A percentile compares a stretch with the other conserved stretches of the same genome.
Conservation (phyloP, 2,113 vertebrate genomes). For the Psilopogon haemacephalus region DNA sequence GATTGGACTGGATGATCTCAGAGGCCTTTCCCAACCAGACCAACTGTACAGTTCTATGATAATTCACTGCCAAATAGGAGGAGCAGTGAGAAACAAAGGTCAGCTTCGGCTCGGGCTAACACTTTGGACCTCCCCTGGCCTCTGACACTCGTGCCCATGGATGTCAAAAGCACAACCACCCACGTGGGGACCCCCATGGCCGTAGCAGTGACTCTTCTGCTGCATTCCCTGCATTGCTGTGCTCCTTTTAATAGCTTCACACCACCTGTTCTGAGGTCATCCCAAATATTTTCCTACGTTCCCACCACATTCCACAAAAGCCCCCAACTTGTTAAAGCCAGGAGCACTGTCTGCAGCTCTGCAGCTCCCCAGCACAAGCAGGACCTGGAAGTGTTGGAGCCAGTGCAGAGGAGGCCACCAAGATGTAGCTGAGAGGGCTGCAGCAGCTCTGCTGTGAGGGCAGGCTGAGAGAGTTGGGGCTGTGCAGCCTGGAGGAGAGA, state of each 20-base stretch:
- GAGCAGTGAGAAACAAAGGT: neutral
- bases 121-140: neutral
- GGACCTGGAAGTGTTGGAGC: too few relatives aligned
- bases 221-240: constrained; percentile 40
- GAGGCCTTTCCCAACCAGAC: too few relatives aligned
- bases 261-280: constrained; percentile 29
- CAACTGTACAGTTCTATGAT: too few relatives aligned
- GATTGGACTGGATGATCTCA: too few relatives aligned
- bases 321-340: neutral
- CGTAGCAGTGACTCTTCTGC: constrained; percentile 21
- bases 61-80: neutral
- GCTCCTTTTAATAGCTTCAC: constrained; percentile 45
- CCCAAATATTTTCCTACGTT: neutral
- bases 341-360: neutral
- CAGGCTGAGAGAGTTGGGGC: too few relatives aligned
- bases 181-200: neutral
- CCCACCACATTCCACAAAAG: neutral
- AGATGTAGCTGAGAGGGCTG: too few relatives aligned
- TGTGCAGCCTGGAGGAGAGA: too few relatives aligned
- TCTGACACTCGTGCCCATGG: neutral
- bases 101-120: neutral
- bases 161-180: neutral
- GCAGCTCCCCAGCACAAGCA: too few relatives aligned
- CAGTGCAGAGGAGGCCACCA: too few relatives aligned
- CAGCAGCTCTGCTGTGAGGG: too few relatives aligned